phyloP scores from a whole-genome alignment of 2,888 invertebrate genomes.

The Oscheius myriophilus region DNA sequence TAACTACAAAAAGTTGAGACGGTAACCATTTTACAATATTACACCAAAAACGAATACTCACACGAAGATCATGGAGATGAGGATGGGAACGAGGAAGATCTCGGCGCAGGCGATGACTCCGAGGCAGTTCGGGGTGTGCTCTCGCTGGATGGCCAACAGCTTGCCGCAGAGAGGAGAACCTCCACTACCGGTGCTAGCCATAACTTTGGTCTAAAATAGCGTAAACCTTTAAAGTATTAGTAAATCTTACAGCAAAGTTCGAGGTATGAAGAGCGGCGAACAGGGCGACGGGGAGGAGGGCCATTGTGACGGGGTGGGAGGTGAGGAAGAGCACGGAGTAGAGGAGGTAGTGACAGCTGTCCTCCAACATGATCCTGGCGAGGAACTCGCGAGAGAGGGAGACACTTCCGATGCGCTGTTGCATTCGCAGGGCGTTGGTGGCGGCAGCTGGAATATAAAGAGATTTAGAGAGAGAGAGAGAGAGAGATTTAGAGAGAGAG shows the following conservation, averaged over 20 bases:
- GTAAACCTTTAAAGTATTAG: no score
- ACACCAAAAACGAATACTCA: constrained; percentile 71
- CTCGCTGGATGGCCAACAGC: constrained; percentile 38
- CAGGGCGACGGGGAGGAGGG: constrained; percentile 86
- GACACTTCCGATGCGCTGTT: constrained; percentile 84
- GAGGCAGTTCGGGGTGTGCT: constrained; percentile 58
- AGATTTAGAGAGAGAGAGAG: constrained; percentile 1
- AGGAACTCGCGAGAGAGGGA: constrained; percentile 85
- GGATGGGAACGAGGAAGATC: constrained; percentile 79
- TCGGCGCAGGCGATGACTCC: constrained; percentile 88
- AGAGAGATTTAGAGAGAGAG: background rate
- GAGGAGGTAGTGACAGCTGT: constrained; percentile 93
- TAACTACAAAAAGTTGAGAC: background rate
- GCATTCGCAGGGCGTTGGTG: constrained; percentile 90
- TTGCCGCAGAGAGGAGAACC: constrained; percentile 34
- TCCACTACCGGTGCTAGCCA: constrained; percentile 38
- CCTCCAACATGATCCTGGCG: constrained; percentile 82
- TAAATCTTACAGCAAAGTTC: constrained; percentile 83
- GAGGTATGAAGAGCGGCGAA: constrained; percentile 92
- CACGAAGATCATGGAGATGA: constrained; percentile 79
- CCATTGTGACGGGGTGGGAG: constrained; percentile 86
- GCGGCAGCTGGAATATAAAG: constrained; percentile 79
- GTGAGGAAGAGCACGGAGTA: constrained; percentile 93
- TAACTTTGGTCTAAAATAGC: constrained; percentile 30
- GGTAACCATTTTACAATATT: no score